These are phyloP conservation scores for Hypothenemus hampei DNA, from an alignment of 1,140 invertebrate genomes.

Conservation along the genomic window DNA sequence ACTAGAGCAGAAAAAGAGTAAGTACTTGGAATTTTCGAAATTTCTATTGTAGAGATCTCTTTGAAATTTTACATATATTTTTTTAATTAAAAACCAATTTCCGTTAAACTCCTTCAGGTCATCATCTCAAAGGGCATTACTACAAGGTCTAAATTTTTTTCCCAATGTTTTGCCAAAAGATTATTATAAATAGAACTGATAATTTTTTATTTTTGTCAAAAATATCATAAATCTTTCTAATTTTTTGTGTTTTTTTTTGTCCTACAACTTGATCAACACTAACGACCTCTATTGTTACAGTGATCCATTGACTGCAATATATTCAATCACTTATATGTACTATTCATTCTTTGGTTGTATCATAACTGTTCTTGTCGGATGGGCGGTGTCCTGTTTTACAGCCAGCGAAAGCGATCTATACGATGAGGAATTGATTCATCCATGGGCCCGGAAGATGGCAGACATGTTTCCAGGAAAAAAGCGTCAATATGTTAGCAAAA, in stretches of 20 bases:
- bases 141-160: too few relatives aligned
- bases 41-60: too few relatives aligned
- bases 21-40: too few relatives aligned
- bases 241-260: slow-evolving; percentile 4
- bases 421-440: slow-evolving; percentile 63
- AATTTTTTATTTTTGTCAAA: not conserved
- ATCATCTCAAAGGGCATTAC: not conserved
- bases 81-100: not conserved
- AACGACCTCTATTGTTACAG: slow-evolving; percentile 43
- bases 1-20: slow-evolving; percentile 34
- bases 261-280: not conserved
- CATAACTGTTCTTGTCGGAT: slow-evolving; percentile 60
- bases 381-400: slow-evolving; percentile 60
- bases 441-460: slow-evolving; percentile 56
- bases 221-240: not conserved
- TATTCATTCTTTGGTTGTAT: slow-evolving; percentile 65
- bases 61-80: not conserved
- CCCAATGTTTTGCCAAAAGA: too few relatives aligned
- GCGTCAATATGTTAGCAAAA: slow-evolving; percentile 32
- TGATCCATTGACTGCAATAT: slow-evolving; percentile 54
- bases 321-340: slow-evolving; percentile 71
- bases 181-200: too few relatives aligned
- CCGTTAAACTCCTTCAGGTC: not conserved
- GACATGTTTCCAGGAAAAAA: slow-evolving; percentile 52
- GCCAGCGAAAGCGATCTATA: slow-evolving; percentile 58